phyloP scores from a whole-genome alignment of 2,113 vertebrate species.

The Barnardius zonarius region DNA sequence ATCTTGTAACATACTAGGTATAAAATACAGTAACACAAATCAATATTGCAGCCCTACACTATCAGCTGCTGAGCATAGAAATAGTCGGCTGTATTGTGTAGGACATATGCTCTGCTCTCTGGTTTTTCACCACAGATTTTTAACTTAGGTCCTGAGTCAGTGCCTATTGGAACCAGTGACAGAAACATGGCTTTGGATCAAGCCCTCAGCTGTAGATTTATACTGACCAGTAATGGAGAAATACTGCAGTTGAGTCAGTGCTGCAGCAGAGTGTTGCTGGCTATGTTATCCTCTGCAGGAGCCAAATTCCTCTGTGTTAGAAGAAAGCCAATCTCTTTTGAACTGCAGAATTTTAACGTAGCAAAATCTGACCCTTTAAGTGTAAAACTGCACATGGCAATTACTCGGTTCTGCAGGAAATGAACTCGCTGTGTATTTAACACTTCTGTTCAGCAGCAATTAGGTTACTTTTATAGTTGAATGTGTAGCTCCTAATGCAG shows the following conservation, averaged over 20 bases:
- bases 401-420: not conserved
- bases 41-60: slow-evolving; percentile 48
- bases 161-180: not conserved
- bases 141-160: slow-evolving; percentile 19
- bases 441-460: not conserved
- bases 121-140: not conserved
- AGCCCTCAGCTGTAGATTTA: not conserved
- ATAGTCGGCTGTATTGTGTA: slow-evolving; percentile 33
- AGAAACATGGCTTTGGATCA: slow-evolving; percentile 14
- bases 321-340: not conserved
- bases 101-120: not conserved
- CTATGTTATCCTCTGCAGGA: not conserved
- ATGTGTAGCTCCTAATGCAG: not conserved
- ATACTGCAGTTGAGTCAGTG: slow-evolving; percentile 5
- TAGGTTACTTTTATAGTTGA: not conserved
- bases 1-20: slow-evolving; percentile 62
- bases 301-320: not conserved
- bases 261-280: not conserved
- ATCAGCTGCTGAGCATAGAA: slow-evolving; percentile 37
- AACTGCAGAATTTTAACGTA: not conserved
- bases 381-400: not conserved
- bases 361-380: not conserved
- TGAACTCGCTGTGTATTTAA: not conserved
- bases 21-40: slow-evolving; percentile 66
- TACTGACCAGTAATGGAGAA: not conserved